These are phyloP conservation scores for Drosophila serrata DNA, from an alignment of 1,140 invertebrate genomes.

Conservation along the genomic window DNA sequence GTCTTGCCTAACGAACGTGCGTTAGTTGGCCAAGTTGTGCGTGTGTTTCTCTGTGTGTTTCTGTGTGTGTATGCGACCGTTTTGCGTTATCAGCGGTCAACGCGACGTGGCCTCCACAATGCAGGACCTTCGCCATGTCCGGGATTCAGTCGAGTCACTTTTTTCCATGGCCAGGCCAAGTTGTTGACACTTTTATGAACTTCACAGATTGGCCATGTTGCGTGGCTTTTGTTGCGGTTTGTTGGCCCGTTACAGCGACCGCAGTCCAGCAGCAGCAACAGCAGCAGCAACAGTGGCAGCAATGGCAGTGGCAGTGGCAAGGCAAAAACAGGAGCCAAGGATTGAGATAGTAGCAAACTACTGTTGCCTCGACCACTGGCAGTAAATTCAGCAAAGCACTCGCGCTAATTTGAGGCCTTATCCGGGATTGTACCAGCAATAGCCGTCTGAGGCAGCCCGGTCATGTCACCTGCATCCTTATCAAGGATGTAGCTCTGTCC, in stretches of 20 bases:
- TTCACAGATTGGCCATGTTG: constrained; percentile 82
- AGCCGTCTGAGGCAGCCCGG: constrained; percentile 22
- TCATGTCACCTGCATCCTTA: constrained; percentile 44
- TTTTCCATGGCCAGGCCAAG: constrained; percentile 57
- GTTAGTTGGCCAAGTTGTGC: constrained; percentile 58
- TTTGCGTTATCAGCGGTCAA: constrained; percentile 80
- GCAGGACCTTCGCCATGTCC: constrained; percentile 38
- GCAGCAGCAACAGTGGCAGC: neutral
- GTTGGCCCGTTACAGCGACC: constrained; percentile 67
- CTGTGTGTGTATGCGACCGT: constrained; percentile 45
- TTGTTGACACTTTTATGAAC: constrained; percentile 84
- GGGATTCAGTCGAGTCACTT: constrained; percentile 42
- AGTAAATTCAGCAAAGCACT: constrained; percentile 41
- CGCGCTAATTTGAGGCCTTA: constrained; percentile 57
- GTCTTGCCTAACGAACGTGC: constrained; percentile 72
- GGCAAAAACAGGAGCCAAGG: neutral
- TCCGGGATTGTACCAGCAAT: constrained; percentile 26
- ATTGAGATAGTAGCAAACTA: constrained; percentile 2
- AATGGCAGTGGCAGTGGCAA: neutral
- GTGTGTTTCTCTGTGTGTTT: constrained; percentile 9
- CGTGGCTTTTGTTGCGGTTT: constrained; percentile 80
- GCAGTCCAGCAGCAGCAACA: constrained; percentile 28
- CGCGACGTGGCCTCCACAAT: constrained; percentile 51
- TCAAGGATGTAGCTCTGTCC: constrained; percentile 32
- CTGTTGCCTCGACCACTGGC: constrained; percentile 19